phyloP scores from a whole-genome alignment of 2,888 invertebrate species.

The Melipona beecheii region DNA sequence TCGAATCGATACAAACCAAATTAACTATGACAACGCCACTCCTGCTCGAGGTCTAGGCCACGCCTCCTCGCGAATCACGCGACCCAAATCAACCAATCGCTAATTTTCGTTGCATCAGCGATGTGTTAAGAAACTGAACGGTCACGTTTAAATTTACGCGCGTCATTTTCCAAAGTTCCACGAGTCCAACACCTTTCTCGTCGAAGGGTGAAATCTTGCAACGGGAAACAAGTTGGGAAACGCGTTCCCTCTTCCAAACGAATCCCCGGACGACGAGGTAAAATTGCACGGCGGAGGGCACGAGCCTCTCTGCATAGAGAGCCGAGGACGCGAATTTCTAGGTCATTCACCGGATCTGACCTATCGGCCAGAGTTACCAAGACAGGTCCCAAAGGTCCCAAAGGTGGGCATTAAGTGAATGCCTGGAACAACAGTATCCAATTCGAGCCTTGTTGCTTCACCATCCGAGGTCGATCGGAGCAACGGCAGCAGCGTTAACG shows the following conservation, averaged over 20 bases:
- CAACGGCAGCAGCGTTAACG: too few species aligned
- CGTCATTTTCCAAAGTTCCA: too few species aligned
- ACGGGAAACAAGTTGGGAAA: conserved; percentile 33
- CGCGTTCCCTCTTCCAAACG: conserved; percentile 32
- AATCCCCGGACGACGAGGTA: conserved; percentile 35
- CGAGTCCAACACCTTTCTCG: not conserved
- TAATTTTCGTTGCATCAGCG: too few species aligned
- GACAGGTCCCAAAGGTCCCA: conserved; percentile 57
- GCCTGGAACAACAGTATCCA: conserved; percentile 56
- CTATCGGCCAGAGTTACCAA: conserved; percentile 33
- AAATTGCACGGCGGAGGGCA: conserved; percentile 31
- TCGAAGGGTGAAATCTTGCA: not conserved
- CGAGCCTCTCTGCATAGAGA: not conserved
- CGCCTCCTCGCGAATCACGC: too few species aligned
- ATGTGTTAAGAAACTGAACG: too few species aligned
- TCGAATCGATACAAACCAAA: too few species aligned
- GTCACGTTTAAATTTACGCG: too few species aligned
- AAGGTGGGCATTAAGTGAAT: conserved; percentile 59
- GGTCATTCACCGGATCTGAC: conserved; percentile 44
- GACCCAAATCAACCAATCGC: too few species aligned
- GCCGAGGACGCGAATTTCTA: conserved; percentile 50
- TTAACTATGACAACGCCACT: too few species aligned
- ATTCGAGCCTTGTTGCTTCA: conserved; percentile 42
- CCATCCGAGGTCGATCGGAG: not conserved
- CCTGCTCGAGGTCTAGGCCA: too few species aligned